Evolutionary conservation across 2,113 vertebrate species (phyloP).

Genomic region (Oryzias javanicus): DNA sequence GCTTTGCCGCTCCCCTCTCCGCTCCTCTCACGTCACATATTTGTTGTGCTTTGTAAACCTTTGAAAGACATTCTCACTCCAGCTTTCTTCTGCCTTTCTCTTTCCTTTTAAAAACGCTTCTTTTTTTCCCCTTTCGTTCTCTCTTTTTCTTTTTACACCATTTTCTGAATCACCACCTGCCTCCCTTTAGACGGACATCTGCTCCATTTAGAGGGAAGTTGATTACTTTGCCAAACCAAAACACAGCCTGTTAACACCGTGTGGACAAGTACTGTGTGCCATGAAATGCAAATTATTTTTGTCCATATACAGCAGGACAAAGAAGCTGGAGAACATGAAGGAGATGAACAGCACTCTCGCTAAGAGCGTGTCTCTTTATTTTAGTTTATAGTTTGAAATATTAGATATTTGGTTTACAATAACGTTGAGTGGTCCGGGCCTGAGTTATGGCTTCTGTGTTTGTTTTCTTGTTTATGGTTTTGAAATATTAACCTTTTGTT

Average conservation of each 20-base stretch:
- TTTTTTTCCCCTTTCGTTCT: not conserved
- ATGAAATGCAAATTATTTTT: not conserved
- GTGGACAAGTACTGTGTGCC: not conserved
- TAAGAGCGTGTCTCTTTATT: constrained; percentile 38
- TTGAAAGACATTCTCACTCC: constrained; percentile 9
- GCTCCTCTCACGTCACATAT: not conserved
- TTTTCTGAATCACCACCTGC: constrained; percentile 12
- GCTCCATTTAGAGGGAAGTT: constrained; percentile 17
- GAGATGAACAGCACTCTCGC: constrained; percentile 24
- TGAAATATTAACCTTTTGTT: constrained; percentile 69
- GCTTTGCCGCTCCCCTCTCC: not conserved
- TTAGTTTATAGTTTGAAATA: constrained; percentile 61
- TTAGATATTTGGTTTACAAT: constrained; percentile 74
- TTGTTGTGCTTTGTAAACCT: constrained; percentile 16
- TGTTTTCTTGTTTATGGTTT: constrained; percentile 69
- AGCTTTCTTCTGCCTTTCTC: not conserved
- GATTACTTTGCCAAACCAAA: constrained; percentile 2
- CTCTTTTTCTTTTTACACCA: not conserved
- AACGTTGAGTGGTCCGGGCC: constrained; percentile 61
- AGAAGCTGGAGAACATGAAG: not conserved
- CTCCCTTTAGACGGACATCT: constrained; percentile 19
- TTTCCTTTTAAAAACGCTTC: not conserved
- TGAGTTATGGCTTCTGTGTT: constrained; percentile 67
- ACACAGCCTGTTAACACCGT: not conserved
- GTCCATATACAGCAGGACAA: not conserved